phyloP scores from a whole-genome alignment of 2,888 invertebrate genomes.

The Troides oblongomaculatus region DNA sequence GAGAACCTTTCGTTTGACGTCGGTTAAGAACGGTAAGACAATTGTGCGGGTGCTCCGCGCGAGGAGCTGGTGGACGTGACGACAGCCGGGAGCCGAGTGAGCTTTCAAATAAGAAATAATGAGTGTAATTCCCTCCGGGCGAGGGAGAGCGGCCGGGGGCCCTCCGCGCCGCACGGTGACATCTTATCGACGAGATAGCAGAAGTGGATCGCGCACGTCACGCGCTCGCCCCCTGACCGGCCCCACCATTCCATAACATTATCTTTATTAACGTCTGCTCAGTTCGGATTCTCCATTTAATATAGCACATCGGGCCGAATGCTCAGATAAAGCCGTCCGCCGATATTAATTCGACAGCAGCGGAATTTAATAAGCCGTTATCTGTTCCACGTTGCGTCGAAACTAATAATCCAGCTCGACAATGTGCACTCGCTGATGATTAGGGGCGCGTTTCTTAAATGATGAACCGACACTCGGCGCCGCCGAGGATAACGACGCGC shows the following conservation, averaged over 20 bases:
- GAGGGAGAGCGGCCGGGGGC: slow-evolving; percentile 49
- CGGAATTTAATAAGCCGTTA: slow-evolving; percentile 73
- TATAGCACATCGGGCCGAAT: slow-evolving; percentile 56
- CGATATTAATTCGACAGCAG: slow-evolving; percentile 57
- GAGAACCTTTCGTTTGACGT: too few relatives aligned
- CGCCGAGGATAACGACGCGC: slow-evolving; percentile 11
- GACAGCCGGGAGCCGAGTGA: slow-evolving; percentile 38
- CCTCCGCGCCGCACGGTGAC: slow-evolving; percentile 43
- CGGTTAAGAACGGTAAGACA: too few relatives aligned
- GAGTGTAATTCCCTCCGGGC: slow-evolving; percentile 61
- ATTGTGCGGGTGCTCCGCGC: too few relatives aligned
- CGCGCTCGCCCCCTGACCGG: slow-evolving; percentile 57
- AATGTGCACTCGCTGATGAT: slow-evolving; percentile 51
- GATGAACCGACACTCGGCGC: slow-evolving; percentile 11
- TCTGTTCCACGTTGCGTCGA: slow-evolving; percentile 60
- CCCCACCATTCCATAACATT: slow-evolving; percentile 50
- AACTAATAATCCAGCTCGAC: slow-evolving; percentile 58
- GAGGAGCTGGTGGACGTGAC: too few relatives aligned
- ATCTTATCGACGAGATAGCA: slow-evolving; percentile 68
- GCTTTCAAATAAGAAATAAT: slow-evolving; percentile 63
- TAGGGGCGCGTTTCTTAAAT: slow-evolving; percentile 34
- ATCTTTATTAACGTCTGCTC: slow-evolving; percentile 66
- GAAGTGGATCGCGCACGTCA: slow-evolving; percentile 61
- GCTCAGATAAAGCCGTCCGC: slow-evolving; percentile 57
- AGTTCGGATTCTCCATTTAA: slow-evolving; percentile 61